Evolutionary conservation across 1,140 invertebrate species (phyloP), one percentile per base, ranked within the genome.

Genomic region (Oryctes rhinoceros): DNA sequence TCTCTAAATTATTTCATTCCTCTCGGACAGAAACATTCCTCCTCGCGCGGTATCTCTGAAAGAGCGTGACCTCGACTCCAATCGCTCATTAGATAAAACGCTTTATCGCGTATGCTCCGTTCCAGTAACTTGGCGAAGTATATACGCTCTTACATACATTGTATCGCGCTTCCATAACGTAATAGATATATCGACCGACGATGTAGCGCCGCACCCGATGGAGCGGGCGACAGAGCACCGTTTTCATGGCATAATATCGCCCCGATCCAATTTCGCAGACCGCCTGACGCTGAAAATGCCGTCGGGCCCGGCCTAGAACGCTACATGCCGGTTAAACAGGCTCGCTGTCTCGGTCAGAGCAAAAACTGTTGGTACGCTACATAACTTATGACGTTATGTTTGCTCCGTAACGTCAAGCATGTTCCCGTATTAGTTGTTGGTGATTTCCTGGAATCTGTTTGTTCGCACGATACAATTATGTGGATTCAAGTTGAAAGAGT

Each of bases 241-340:
- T 59, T 59, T 59, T 59, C 18, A 59, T 18, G 53, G 13, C 5
- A 44, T 44, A 44, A 44, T 44, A 59, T 59, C n/a, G 15, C 53
- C 15, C 13, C 15, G 53, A 59, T 59, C 53, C 53, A 59, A 59
- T 59, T 59, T 59, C 53, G 53, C 53, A 59, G 53, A 59, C 53
- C 53, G 53, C 53, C 53, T 59, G 53, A 59, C 53, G 53, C 53
- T 59, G 53, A 59, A 59, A 59, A 18, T 59, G 53, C 53, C 53
- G 11, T 59, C 53, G 53, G 15, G 53, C 53, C 53, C 15, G 53
- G 53, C 53, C 53, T 59, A 59, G 13, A 59, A 18, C 18, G 53
- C 49, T 11, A 53, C n/a, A 53, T n/a, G 49, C 15, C 53, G 53
- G 18, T 18, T 18, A 59, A 59, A 59, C 53, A 59, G 15, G 53